Conservation (phyloP, 2,888 invertebrate species). For the Pomacea canaliculata region DNA sequence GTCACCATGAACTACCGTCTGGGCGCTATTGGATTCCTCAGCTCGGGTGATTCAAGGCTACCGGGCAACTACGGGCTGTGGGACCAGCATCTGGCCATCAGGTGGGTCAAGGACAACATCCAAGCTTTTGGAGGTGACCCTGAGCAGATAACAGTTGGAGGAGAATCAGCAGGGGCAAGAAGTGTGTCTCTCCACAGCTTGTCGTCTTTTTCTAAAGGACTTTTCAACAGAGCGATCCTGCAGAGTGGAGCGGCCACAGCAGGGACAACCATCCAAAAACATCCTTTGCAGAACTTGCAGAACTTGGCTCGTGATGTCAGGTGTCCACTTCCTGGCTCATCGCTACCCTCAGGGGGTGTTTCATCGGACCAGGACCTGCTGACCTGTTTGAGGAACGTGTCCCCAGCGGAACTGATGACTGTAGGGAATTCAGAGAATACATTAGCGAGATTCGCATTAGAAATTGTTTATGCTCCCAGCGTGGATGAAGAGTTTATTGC, state of each 20-base stretch:
- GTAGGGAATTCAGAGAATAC: neutral
- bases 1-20: constrained; percentile 21
- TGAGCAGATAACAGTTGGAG: constrained; percentile 41
- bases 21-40: constrained; percentile 19
- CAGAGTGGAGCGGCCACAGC: neutral
- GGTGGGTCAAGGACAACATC: constrained; percentile 25
- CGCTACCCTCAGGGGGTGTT: neutral
- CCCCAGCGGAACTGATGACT: neutral
- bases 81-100: constrained; percentile 22
- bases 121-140: constrained; percentile 23
- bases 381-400: neutral
- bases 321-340: neutral
- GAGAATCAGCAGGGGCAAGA: constrained; percentile 50
- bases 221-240: no score
- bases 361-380: neutral
- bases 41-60: neutral
- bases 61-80: constrained; percentile 25
- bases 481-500: neutral
- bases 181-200: constrained; percentile 42
- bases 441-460: neutral
- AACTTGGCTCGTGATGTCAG: neutral
- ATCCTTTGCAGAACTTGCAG: neutral
- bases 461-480: neutral
- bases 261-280: neutral
- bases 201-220: neutral